Conservation (phyloP, 1,140 invertebrate genomes). For the Agraylea sexmaculata region DNA sequence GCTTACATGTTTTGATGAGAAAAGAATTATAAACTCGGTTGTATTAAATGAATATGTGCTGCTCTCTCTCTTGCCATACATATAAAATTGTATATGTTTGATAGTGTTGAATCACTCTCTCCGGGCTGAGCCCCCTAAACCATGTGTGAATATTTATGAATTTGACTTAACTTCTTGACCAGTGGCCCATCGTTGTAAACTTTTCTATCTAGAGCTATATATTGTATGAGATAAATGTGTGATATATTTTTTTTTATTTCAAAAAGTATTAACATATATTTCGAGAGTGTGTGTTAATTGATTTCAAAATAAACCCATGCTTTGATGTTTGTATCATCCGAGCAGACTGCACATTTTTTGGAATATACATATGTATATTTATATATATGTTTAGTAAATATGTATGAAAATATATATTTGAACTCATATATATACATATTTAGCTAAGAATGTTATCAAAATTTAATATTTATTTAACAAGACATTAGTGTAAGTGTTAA, state of each 20-base stretch:
- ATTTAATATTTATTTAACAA: constrained; percentile 19
- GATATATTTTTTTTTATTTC: constrained; percentile 13
- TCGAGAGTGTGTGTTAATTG: no score
- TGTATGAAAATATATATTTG: not conserved
- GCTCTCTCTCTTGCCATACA: constrained; percentile 22
- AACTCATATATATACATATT: not conserved
- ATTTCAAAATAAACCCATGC: constrained; percentile 9
- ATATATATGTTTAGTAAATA: no score
- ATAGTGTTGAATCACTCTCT: not conserved
- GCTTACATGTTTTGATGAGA: constrained; percentile 13
- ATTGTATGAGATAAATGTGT: constrained; percentile 19
- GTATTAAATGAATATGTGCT: constrained; percentile 18
- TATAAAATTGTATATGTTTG: constrained; percentile 2
- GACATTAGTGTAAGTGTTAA: constrained; percentile 20
- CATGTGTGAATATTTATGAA: not conserved
- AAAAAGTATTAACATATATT: no score
- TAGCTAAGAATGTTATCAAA: constrained; percentile 16
- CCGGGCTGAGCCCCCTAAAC: constrained; percentile 1
- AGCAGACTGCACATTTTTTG: constrained; percentile 9
- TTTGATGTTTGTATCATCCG: constrained; percentile 9
- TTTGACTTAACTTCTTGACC: not conserved
- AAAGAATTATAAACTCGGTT: constrained; percentile 16
- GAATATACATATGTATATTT: no score
- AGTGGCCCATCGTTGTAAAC: constrained; percentile 11
- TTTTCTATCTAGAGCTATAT: constrained; percentile 22